These are phyloP conservation scores for Loris lydekkerianus DNA, from an alignment of 2,797 vertebrate genomes.

Conservation along the genomic window DNA sequence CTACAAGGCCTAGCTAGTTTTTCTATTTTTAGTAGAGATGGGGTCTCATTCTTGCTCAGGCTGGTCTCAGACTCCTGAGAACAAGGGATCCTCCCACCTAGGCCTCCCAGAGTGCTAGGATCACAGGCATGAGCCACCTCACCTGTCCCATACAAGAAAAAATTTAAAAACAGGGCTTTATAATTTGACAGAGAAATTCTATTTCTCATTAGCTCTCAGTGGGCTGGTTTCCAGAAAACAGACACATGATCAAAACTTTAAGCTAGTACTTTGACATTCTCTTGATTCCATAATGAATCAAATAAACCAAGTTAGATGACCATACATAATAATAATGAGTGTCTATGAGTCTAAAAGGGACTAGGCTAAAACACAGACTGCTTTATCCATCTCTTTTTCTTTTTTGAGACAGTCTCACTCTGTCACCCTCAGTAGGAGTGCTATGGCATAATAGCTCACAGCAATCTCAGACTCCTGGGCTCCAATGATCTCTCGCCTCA, in stretches of 20 bases:
- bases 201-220: not conserved
- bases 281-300: not conserved
- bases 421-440: too few relatives aligned
- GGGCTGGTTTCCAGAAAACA: not conserved
- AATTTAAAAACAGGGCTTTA: conserved; percentile 20
- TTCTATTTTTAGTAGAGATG: too few relatives aligned
- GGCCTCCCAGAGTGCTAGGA: too few relatives aligned
- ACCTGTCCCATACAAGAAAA: not conserved
- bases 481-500: too few relatives aligned
- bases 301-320: not conserved
- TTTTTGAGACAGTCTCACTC: not conserved
- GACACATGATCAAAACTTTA: not conserved
- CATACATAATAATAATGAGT: not conserved
- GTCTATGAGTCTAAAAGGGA: conserved; percentile 13
- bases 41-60: too few relatives aligned
- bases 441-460: too few relatives aligned
- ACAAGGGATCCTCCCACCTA: too few relatives aligned
- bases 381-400: not conserved
- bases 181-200: conserved; percentile 44
- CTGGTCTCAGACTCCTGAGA: too few relatives aligned
- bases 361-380: not conserved
- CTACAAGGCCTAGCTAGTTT: too few relatives aligned
- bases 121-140: too few relatives aligned
- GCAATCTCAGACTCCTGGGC: too few relatives aligned
- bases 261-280: not conserved